Percentiles rank a stretch among this genome's conserved stretches.
These are phyloP conservation scores for Hypomecis punctinalis DNA, from an alignment of 2,888 invertebrate species.

Conservation along the genomic window DNA sequence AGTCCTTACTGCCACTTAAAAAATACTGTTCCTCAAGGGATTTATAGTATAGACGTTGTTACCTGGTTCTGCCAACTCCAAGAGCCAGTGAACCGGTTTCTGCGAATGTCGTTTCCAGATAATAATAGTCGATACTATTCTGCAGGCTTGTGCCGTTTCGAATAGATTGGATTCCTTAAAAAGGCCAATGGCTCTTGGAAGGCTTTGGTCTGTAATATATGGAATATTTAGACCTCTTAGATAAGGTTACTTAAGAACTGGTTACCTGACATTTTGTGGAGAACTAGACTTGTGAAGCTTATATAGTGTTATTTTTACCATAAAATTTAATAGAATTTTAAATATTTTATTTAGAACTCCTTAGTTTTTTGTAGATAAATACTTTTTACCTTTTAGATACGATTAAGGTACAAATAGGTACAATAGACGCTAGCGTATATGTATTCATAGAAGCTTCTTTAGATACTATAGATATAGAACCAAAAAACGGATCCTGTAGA, in stretches of 20 bases:
- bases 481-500: too few relatives aligned
- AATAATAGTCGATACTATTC: slow-evolving; percentile 44
- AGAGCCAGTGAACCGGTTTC: slow-evolving; percentile 61
- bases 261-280: slow-evolving; percentile 10
- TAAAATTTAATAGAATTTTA: background rate
- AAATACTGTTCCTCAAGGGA: slow-evolving; percentile 5
- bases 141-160: slow-evolving; percentile 40
- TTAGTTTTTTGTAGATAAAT: too few relatives aligned
- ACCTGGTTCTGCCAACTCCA: slow-evolving; percentile 35
- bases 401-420: too few relatives aligned
- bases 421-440: too few relatives aligned
- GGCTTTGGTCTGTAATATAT: slow-evolving; percentile 10
- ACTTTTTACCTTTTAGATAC: too few relatives aligned
- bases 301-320: background rate
- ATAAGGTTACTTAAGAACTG: slow-evolving; percentile 5
- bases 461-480: too few relatives aligned
- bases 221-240: slow-evolving; percentile 5
- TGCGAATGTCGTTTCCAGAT: slow-evolving; percentile 53
- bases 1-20: slow-evolving; percentile 8
- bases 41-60: slow-evolving; percentile 24
- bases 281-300: slow-evolving; percentile 2
- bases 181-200: slow-evolving; percentile 41
- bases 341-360: too few relatives aligned
- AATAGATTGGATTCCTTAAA: slow-evolving; percentile 47
- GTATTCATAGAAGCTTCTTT: too few relatives aligned